Evolutionary conservation across 1,140 invertebrate species (phyloP).

Genomic region (Drosophila nannoptera): DNA sequence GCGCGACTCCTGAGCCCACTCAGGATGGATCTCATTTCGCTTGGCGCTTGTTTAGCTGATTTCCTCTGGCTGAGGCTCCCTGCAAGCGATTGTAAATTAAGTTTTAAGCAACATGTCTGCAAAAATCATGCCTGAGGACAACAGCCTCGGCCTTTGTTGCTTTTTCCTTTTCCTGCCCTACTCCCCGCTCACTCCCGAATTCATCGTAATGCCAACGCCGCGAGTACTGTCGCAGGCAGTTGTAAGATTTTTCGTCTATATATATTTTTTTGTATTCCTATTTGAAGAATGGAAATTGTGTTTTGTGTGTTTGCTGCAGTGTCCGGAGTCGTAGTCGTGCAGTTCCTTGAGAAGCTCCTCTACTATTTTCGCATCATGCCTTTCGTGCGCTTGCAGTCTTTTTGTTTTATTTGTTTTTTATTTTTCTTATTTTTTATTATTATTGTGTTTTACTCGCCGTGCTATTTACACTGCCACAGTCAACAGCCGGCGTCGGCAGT

Average conservation of each 20-base stretch:
- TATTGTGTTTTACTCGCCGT: conserved; percentile 61
- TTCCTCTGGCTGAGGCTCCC: conserved; percentile 33
- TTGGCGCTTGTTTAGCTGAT: conserved; percentile 51
- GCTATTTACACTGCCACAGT: conserved; percentile 71
- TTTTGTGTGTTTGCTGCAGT: conserved; percentile 72
- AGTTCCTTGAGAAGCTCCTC: conserved; percentile 61
- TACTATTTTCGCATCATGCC: conserved; percentile 26
- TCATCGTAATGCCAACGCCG: background rate
- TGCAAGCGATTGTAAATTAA: conserved; percentile 70
- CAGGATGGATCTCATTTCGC: conserved; percentile 52
- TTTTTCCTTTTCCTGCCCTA: background rate
- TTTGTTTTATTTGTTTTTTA: conserved; percentile 40
- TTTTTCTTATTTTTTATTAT: conserved; percentile 33
- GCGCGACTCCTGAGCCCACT: background rate
- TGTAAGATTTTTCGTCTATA: conserved; percentile 51
- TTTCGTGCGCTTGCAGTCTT: conserved; percentile 23
- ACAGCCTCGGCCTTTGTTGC: conserved; percentile 24
- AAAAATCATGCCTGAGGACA: conserved; percentile 73
- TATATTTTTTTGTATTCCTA: conserved; percentile 51
- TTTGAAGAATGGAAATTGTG: conserved; percentile 76
- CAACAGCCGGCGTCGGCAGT: conserved; percentile 69
- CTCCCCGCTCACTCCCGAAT: too few relatives aligned
- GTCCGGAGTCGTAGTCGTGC: conserved; percentile 52
- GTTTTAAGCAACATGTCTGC: conserved; percentile 76
- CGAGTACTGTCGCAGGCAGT: conserved; percentile 61